These are phyloP conservation scores for Sitta carolinensis DNA, from an alignment of 2,797 vertebrate genomes.

Conservation along the genomic window DNA sequence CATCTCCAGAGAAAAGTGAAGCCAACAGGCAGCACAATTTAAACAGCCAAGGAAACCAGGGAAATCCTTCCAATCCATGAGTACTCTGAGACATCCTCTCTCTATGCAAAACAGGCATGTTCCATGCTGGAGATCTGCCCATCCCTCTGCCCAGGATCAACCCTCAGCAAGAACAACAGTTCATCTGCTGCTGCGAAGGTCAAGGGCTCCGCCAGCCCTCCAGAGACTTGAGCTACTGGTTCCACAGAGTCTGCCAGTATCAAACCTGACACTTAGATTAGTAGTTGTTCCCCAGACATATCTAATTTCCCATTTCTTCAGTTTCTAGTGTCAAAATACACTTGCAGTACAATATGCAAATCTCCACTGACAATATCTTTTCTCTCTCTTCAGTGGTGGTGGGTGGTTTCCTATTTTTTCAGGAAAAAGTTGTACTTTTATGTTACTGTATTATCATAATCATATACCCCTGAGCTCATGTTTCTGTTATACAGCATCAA, in stretches of 20 bases:
- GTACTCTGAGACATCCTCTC: not conserved
- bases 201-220: slow-evolving; percentile 45
- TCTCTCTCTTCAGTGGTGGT: not conserved
- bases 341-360: slow-evolving; percentile 58
- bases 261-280: slow-evolving; percentile 66
- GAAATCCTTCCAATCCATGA: not conserved
- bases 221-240: slow-evolving; percentile 35
- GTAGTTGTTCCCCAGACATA: slow-evolving; percentile 50
- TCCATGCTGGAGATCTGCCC: not conserved
- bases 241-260: slow-evolving; percentile 61
- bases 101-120: not conserved
- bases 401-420: not conserved
- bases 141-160: not conserved
- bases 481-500: not conserved
- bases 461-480: not conserved
- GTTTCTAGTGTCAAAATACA: slow-evolving; percentile 68
- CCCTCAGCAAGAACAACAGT: not conserved
- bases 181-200: slow-evolving; percentile 25
- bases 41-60: not conserved
- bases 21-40: not conserved
- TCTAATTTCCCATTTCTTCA: slow-evolving; percentile 65
- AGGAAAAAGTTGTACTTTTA: not conserved
- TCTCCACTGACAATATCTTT: not conserved
- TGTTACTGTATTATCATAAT: not conserved
- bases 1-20: not conserved